Evolutionary conservation across 2,888 invertebrate species (phyloP), one percentile per base, ranked within the genome.

Genomic region (Euspilapteryx auroguttella): DNA sequence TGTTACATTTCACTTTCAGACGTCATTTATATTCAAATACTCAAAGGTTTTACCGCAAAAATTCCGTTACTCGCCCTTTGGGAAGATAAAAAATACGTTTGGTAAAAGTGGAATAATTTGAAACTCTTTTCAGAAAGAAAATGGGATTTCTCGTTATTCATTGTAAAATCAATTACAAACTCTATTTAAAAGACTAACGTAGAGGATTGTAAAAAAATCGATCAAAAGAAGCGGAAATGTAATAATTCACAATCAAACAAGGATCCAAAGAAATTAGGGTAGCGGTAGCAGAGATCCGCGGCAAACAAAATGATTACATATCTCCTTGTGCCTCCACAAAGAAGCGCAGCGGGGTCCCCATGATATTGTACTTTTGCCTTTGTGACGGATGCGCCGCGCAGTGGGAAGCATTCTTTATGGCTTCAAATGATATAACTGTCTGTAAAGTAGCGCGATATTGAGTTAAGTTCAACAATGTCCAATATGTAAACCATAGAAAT

Each of bases 1-100:
- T 75, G 75, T 73, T 71, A 75, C 75, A 73, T 73, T 75, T 75
- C 75, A 75, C 71, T 75, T 73, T 73, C 71, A 71, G 68, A 71
- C 73, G 66, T 73, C 69, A 73, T 75, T 73, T 75, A 75, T 75
- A 75, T 75, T 75, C 73, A 75, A 75, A 75, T 75, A 69, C 56
- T 71, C 65, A 56, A 71, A 69, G 68, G 71, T 66, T 69, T 71
- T 73, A 69, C 73, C 55, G 57, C 73, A 73, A 75, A 75, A 73
- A 75, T 69, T 68, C 56, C 58, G 55, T 50, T 57, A 66, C 57
- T 64, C 61, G 62, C 61, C 68, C 66, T 59, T 71, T 68, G 65
- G 63, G 62, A 66, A 65, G 55, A 50, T 64, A 51, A 45, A 45
- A 65, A 66, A 61, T 66, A 61, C 54, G 55, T 55, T 62, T 52